These are phyloP conservation scores for Drosophila parvula DNA, from an alignment of 1,140 invertebrate species.

Conservation along the genomic window DNA sequence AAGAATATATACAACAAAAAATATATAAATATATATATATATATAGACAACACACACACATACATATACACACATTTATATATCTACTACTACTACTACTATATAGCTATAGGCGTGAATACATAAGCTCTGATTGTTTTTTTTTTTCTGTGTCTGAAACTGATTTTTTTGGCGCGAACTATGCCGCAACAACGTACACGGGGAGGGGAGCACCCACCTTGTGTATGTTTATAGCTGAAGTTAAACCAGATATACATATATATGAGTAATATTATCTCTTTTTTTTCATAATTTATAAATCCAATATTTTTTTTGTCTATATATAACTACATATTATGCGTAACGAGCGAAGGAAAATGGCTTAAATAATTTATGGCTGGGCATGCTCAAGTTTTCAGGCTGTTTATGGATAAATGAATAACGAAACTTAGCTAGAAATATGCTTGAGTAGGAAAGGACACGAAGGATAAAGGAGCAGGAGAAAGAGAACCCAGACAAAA, in stretches of 20 bases:
- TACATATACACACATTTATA: conserved; percentile 39
- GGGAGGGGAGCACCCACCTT: background rate
- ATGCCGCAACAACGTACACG: conserved; percentile 58
- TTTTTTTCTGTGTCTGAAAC: conserved; percentile 67
- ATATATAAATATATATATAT: conserved; percentile 44
- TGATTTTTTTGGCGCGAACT: conserved; percentile 61
- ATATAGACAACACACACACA: conserved; percentile 35
- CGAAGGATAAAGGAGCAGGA: conserved; percentile 4
- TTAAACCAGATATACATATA: conserved; percentile 58
- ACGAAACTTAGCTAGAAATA: conserved; percentile 25
- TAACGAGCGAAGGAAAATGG: conserved; percentile 33
- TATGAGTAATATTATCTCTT: conserved; percentile 51
- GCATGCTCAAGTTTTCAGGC: conserved; percentile 59
- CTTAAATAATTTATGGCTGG: conserved; percentile 25
- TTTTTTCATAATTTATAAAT: conserved; percentile 78
- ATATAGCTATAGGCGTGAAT: conserved; percentile 59
- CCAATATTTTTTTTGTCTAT: conserved; percentile 61
- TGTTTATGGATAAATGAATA: conserved; percentile 41
- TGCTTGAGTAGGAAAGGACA: conserved; percentile 4
- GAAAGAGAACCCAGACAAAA: conserved; percentile 50
- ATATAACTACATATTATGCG: conserved; percentile 27
- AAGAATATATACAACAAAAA: conserved; percentile 18
- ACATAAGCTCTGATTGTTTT: conserved; percentile 72
- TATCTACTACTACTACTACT: conserved; percentile 54
- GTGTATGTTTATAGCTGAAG: conserved; percentile 77